Base-by-base conservation (phyloP, 2,797 vertebrate genomes). In the Jordanella pulchra region DNA sequence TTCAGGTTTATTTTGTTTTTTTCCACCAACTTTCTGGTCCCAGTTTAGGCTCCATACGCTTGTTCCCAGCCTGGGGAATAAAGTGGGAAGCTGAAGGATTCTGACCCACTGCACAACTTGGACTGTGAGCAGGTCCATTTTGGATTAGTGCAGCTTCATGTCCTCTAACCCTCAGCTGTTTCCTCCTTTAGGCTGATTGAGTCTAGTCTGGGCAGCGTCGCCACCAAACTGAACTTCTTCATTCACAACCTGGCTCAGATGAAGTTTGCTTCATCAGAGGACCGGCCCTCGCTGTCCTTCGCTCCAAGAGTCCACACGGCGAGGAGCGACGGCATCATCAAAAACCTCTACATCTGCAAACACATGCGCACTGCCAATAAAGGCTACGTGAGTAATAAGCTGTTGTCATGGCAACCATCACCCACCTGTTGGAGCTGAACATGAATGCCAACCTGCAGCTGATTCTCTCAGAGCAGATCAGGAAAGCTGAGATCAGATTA, bases 151-250 rank as follows among this genome's bases (percentile, higher is more conserved):
- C 35, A 58, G 11, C 56, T 60, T 4, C 32, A 23, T 60, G 30
- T 23, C 30, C 58, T 60, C 18, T 60, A 58, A 25, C 54, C 27
- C 5, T 7, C 6, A 18, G 35, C 55, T 55, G 17, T 47, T 30
- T 61, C 50, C 53, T 58, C 53, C 21, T 4, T 1, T 78, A 89
- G 88, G 91, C 93, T 98, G 84, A 99, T 99, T 0, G 97, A 99
- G 89, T 97, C 97, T 73, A 99, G 97, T 91, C 91, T 99, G 70
- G 97, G 97, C 84, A 99, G 97, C 0, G 96, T 99, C 18, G 97
- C 97, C 88, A 99, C 97, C 74, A 99, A 98, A 86, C 95, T 99
- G 68, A 99, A 99, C 92, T 99, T 99, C 93, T 99, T 99, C 94
- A 97, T 99, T 91, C 97, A 99, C 90, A 99, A 98, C 85, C 93